Evolutionary conservation across 2,888 invertebrate species (phyloP).

Genomic region (Oasisia sp.): DNA sequence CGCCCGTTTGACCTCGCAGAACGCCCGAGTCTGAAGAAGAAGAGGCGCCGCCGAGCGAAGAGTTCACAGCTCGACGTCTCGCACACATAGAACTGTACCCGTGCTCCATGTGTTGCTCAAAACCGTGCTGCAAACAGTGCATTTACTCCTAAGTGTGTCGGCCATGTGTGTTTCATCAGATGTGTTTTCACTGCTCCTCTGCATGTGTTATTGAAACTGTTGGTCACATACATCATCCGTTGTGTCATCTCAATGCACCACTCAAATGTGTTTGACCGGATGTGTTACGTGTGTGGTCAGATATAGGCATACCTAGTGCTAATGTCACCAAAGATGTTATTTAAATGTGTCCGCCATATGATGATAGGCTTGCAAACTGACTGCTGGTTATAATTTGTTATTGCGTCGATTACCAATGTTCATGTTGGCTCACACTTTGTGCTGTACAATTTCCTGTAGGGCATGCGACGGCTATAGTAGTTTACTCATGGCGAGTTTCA

Average conservation of each 20-base stretch:
- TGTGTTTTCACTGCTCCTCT: background rate
- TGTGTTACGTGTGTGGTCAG: background rate
- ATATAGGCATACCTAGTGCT: background rate
- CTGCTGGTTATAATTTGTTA: background rate
- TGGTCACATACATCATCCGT: background rate
- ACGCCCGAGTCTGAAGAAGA: conserved; percentile 36
- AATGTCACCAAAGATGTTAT: background rate
- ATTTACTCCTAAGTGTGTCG: background rate
- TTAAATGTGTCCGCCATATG: background rate
- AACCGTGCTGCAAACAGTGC: background rate
- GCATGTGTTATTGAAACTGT: background rate
- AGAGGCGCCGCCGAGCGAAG: conserved; percentile 28
- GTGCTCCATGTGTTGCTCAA: background rate
- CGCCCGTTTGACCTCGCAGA: conserved; percentile 56
- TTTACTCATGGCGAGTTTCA: background rate
- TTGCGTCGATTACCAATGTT: background rate
- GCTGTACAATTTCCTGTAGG: background rate
- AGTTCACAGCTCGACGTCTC: conserved; percentile 14
- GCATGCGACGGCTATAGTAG: background rate
- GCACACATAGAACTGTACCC: conserved; percentile 14
- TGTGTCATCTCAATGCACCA: background rate
- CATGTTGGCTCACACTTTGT: background rate
- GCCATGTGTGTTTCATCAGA: background rate
- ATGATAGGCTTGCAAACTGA: background rate
- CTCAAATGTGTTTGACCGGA: background rate